phyloP scores from a whole-genome alignment of 2,113 vertebrate species.

The Antechinus stuartii region DNA sequence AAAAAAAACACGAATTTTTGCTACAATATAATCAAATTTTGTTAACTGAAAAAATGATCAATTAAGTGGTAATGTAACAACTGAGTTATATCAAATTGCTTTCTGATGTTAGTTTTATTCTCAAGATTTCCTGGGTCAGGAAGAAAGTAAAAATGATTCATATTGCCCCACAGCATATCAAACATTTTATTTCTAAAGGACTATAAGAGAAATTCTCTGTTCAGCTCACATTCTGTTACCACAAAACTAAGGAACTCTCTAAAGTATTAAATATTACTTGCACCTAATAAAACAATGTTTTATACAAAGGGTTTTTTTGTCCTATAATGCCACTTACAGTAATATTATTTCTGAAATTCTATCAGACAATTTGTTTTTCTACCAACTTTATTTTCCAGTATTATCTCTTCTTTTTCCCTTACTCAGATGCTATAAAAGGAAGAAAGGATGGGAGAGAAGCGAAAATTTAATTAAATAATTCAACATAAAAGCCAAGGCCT shows the following conservation, averaged over 20 bases:
- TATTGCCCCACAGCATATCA: constrained; percentile 21
- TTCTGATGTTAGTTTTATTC: constrained; percentile 27
- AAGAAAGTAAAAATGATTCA: constrained; percentile 24
- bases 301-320: constrained; percentile 28
- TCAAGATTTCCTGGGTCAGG: constrained; percentile 15
- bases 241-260: constrained; percentile 17
- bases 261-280: constrained; percentile 1
- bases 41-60: constrained; percentile 17
- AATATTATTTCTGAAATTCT: not conserved
- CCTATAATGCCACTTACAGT: not conserved
- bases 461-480: not conserved
- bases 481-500: not conserved
- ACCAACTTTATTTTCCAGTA: not conserved
- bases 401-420: too few species aligned
- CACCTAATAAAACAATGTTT: not conserved
- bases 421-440: not conserved
- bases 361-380: not conserved
- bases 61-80: constrained; percentile 36
- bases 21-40: constrained; percentile 41
- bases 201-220: not conserved
- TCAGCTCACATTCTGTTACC: not conserved
- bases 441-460: too few species aligned
- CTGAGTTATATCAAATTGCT: not conserved
- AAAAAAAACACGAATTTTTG: constrained; percentile 33
- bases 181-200: constrained; percentile 50